phyloP scores from a whole-genome alignment of 2,113 vertebrate species.

The Pica pica region DNA sequence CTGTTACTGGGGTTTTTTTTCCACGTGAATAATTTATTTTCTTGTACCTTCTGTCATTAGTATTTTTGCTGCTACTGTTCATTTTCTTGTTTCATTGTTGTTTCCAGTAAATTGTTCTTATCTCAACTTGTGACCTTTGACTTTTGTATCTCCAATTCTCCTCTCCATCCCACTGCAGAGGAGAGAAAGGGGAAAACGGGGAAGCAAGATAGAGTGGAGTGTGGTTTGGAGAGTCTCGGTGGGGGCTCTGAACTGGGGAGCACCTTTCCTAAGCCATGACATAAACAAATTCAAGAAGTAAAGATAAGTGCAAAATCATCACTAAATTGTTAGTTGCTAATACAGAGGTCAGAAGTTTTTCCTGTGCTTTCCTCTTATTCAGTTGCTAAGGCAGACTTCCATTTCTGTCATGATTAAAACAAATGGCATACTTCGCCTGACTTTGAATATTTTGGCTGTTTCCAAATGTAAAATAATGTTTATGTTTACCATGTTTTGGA shows the following conservation, averaged over 20 bases:
- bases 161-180: not conserved
- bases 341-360: not conserved
- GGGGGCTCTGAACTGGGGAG: not conserved
- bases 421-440: not conserved
- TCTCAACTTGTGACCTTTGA: not conserved
- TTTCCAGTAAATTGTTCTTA: not conserved
- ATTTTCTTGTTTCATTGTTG: not conserved
- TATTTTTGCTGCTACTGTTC: not conserved
- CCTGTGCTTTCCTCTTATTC: not conserved
- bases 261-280: not conserved
- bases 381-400: not conserved
- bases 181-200: not conserved
- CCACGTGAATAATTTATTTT: not conserved
- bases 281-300: not conserved
- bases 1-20: fast-evolving
- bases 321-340: not conserved
- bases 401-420: not conserved
- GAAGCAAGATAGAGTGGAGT: not conserved
- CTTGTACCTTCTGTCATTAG: not conserved
- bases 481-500: not conserved
- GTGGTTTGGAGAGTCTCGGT: not conserved
- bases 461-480: not conserved
- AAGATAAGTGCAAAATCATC: not conserved
- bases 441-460: not conserved
- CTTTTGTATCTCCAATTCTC: not conserved